Base-by-base conservation (phyloP, 2,797 vertebrate genomes). In the Neosilurus hyrtlii region DNA sequence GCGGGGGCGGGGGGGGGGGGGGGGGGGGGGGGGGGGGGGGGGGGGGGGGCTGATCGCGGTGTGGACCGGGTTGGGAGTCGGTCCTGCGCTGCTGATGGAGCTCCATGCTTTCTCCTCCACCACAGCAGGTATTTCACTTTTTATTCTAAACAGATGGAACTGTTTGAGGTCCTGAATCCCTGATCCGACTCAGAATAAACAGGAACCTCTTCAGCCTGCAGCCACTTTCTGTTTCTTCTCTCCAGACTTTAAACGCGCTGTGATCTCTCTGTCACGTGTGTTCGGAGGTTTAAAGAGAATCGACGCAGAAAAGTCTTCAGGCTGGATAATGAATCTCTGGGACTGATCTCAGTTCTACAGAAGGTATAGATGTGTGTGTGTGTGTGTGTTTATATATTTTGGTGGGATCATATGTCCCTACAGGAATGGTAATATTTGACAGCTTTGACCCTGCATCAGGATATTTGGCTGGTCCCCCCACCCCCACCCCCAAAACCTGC, bases 121-220 rank as follows among this genome's bases (percentile, higher is more conserved):
- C 35, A 62, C 20, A 77, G 37, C 61, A 78, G 76, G 76, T 78
- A 78, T 51, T 52, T 78, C 37, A 51, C 14, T 37, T 37, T 61
- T 30, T 35, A 22, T 76, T 78, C 43, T n/a, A 54, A 22, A 6
- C 26, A 62, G 2, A 62, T 51, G 12, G n/a, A 63, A 9, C 24
- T 26, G 37, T 51, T 61, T 22, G 18, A 37, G 71, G 8, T 4
- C 0, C 71, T 54, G 24, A 73, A 73, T 51, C 2, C 1, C 70
- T 24, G 49, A 26, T 9, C 16, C 67, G 35, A 5, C 30, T 2
- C 2, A 1, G 43, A 70, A 49, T 49, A 14, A n/a, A 37, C 18
- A 37, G 1, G 6, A 49, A 49, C 9, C 11, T 9, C 11, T 11
- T 22, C 14, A 18, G 26, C 3, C 26, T 66, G 26, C 6, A 37